Percentiles rank a stretch among this genome's conserved stretches.
phyloP scores from a whole-genome alignment of 2,797 vertebrate genomes.

The Typhlichthys eigenmanni region DNA sequence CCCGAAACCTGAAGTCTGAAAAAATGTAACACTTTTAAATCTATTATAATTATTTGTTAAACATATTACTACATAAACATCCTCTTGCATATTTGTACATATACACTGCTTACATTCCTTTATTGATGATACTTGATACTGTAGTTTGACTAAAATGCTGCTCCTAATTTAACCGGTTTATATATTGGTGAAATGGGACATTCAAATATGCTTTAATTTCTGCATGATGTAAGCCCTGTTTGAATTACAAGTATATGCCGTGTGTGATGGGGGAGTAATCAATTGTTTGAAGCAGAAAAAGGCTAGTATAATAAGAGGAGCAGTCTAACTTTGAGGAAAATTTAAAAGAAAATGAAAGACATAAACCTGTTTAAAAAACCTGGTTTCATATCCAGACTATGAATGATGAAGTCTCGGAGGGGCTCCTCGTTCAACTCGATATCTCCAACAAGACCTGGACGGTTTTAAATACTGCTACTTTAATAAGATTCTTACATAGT shows the following conservation, averaged over 20 bases:
- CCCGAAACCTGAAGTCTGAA: constrained; percentile 64
- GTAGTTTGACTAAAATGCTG: no score
- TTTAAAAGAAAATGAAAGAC: constrained; percentile 38
- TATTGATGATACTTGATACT: no score
- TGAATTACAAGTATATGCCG: constrained; percentile 19
- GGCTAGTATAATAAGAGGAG: constrained; percentile 39
- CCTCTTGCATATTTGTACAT: no score
- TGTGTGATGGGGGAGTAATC: constrained; percentile 37
- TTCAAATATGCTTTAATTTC: constrained; percentile 19
- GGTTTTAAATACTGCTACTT: constrained; percentile 20
- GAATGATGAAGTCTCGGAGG: constrained; percentile 86
- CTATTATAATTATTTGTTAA: not conserved
- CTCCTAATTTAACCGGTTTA: not conserved
- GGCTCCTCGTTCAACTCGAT: constrained; percentile 82
- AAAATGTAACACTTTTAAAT: constrained; percentile 15
- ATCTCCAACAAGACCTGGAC: constrained; percentile 87
- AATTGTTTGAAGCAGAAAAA: constrained; percentile 31
- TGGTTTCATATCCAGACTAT: constrained; percentile 88
- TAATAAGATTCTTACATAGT: constrained; percentile 17
- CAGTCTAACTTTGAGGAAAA: constrained; percentile 27
- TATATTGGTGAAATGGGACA: not conserved
- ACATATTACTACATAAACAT: no score
- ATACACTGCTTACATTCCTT: no score
- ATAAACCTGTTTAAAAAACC: constrained; percentile 87
- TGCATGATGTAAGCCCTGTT: constrained; percentile 14